Base-by-base conservation (phyloP, 2,888 invertebrate genomes). In the Ferrisia virgata region DNA sequence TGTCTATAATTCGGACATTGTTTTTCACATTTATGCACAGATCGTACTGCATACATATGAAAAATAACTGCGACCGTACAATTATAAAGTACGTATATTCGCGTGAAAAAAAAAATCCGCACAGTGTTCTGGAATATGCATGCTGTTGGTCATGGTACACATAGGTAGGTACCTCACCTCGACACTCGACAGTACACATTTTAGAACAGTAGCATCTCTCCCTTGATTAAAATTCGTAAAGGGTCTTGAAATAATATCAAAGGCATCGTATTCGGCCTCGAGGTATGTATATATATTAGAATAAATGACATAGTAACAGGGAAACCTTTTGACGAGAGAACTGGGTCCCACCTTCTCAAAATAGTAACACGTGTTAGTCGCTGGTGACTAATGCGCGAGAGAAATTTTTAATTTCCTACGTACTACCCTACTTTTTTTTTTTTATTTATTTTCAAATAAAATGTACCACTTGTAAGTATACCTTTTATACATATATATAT, bases 231-330 rank as follows among this genome's bases (percentile, higher is more conserved):
- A 76, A 76, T 76, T 76, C 72, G 72, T 22, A 76, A 76, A 36
- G 72, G 72, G 72, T 76, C 72, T 76, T 36, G 72, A 18, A 76
- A 76, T 76, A 76, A 76, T 76, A 76, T 76, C 72, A 76, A 76
- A 76, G 72, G 72, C 72, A 76, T 76, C 72, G 72, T 33, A 36
- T 76, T 76, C 72, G 72, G 72, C 72, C 72, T 36, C 72, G 36
- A 76, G 72, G 36, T 76, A 76, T 36, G 72, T 76, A 76, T 76
- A 76, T 76, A 76, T 76, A 76, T 76, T 76, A 76, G 72, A 76
- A 76, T 76, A 76, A 76, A 76, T 76, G 72, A 76, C 72, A 76
- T 36, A 76, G 18, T 76, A 36, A 76, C 13, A 36, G 72, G 72
- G 72, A 76, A 76, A 76, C 72, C 72, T 76, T 76, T 76, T 76